Evolutionary conservation across 2,797 vertebrate species (phyloP), one percentile per base, ranked within the genome.

Genomic region (Periophthalmus magnuspinnatus): DNA sequence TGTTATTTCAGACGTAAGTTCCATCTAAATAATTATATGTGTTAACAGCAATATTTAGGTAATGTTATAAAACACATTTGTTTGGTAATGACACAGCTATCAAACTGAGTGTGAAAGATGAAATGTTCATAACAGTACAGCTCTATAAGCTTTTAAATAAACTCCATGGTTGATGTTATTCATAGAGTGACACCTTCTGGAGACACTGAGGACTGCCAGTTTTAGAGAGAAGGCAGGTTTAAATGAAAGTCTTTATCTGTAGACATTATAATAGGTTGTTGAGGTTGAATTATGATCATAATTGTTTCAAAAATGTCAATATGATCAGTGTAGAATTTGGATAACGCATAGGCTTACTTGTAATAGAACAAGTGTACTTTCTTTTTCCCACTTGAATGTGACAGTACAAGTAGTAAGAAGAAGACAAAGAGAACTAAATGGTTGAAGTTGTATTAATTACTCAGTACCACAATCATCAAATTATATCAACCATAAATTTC

Each of bases 171-270:
- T 9, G 22, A 2, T 70, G 28, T 33, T 2, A 48, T n/a, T 34
- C 76, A 69, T 47, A 86, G 68, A 83, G 85, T 83, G 92, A 88
- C 92, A 90, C 82, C 87, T 75, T 74, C 82, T 92, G 92, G 88
- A 69, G 55, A 81, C 33, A 62, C 24, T 52, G 57, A 73, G 81
- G 87, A 87, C 59, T 83, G 67, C 62, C 32, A n/a, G 4, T 60
- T 60, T 36, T 36, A 38, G 7, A 33, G 17, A 34, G n/a, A 34
- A 36, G 34, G 9, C 32, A 36, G 33, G 55, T 17, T 57, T 57
- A 11, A 32, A 57, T 11, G 2, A 54, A 54, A 11, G 52, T n/a
- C 22, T 14, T 34, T 22, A 16, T 60, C 28, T 60, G 1, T 33
- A 6, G 56, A 22, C 24, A 45, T 45, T 16, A 45, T 45, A 45